Evolutionary conservation across 35 echinoderm and acorn worm species (phyloP).

Genomic region (Chiridota heheva): DNA sequence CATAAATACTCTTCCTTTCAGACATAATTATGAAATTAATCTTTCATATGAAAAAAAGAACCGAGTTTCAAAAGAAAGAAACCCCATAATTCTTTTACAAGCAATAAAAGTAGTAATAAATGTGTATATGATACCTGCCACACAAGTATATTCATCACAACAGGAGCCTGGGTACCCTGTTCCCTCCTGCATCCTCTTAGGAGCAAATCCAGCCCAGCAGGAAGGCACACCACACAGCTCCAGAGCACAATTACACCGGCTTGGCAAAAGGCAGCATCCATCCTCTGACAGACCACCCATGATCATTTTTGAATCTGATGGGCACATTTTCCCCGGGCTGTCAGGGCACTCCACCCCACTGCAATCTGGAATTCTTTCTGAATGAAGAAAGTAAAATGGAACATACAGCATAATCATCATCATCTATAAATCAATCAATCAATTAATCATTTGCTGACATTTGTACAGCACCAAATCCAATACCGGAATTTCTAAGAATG

Average conservation of each 20-base stretch:
- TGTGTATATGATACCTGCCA: too few relatives aligned
- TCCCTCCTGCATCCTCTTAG: conserved; percentile 54
- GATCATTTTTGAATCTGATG: conserved; percentile 60
- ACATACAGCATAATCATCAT: too few relatives aligned
- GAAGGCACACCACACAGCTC: conserved; percentile 57
- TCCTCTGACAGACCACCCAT: conserved; percentile 82
- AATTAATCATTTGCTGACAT: neutral
- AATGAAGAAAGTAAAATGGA: conserved; percentile 16
- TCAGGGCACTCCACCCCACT: conserved; percentile 72
- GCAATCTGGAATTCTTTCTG: conserved; percentile 61
- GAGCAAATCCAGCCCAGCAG: conserved; percentile 67
- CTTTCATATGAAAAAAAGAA: too few relatives aligned
- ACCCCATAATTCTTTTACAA: too few relatives aligned
- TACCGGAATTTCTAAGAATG: too few relatives aligned
- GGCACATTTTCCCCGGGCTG: conserved; percentile 56
- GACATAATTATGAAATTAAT: too few relatives aligned
- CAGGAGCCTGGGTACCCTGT: conserved; percentile 62
- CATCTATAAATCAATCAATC: too few relatives aligned
- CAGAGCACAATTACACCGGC: conserved; percentile 76
- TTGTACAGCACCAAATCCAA: neutral
- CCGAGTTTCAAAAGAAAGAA: too few relatives aligned
- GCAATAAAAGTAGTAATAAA: too few relatives aligned
- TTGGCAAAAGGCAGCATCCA: conserved; percentile 83
- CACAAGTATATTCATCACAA: conserved; percentile 88
- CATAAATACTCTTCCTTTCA: too few relatives aligned